Percentiles rank a stretch among this genome's conserved stretches.
Evolutionary conservation across 2,113 vertebrate species (phyloP).

Genomic region (Loxodonta africana): DNA sequence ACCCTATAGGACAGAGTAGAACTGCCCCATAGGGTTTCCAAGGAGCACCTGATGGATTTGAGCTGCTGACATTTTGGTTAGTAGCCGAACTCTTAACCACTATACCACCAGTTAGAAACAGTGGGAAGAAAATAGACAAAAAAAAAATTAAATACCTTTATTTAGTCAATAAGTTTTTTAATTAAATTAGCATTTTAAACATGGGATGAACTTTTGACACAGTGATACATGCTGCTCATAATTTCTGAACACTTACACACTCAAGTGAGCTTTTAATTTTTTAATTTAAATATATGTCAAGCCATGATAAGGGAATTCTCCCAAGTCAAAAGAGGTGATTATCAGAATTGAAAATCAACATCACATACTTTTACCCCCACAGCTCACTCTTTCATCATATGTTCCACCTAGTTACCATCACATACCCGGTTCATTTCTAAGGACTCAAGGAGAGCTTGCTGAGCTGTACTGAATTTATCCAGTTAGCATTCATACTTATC

Average conservation of each 20-base stretch:
- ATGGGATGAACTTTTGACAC: conserved; percentile 16
- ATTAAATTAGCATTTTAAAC: background rate
- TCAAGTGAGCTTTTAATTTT: conserved; percentile 30
- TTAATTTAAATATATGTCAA: conserved; percentile 48
- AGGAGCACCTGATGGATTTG: too few relatives aligned
- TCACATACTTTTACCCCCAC: background rate
- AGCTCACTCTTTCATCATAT: background rate
- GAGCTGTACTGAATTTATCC: background rate
- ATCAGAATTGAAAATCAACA: background rate
- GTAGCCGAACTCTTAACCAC: too few relatives aligned
- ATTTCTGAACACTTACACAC: conserved; percentile 48
- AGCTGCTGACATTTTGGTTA: too few relatives aligned
- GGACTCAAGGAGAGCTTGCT: background rate
- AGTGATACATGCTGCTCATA: background rate
- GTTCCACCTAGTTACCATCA: background rate
- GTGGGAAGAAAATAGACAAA: too few relatives aligned
- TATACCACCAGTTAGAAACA: too few relatives aligned
- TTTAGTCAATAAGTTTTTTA: too few relatives aligned
- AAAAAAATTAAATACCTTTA: too few relatives aligned
- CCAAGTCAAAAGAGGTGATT: background rate
- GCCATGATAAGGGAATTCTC: background rate
- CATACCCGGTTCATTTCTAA: background rate
- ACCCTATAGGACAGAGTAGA: too few relatives aligned
- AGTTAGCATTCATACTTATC: background rate
- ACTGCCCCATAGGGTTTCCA: too few relatives aligned